Conservation (phyloP, 1,140 invertebrate genomes). For the Drosophila ananassae region DNA sequence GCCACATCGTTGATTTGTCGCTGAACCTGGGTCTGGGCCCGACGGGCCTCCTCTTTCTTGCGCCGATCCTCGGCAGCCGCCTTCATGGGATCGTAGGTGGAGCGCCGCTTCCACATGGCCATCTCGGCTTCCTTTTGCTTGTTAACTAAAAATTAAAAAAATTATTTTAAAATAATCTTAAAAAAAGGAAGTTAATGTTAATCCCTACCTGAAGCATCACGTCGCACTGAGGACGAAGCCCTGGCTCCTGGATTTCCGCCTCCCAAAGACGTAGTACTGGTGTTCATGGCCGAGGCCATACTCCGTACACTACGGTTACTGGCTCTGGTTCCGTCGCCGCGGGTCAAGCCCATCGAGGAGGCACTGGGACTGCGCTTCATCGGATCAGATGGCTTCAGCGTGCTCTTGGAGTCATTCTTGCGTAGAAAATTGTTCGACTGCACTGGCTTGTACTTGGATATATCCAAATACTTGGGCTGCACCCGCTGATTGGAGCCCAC, state of each 20-base stretch:
- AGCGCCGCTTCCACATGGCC: slow-evolving; percentile 95
- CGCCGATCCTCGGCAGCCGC: slow-evolving; percentile 91
- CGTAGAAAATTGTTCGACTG: slow-evolving; percentile 85
- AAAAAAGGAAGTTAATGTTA: not conserved
- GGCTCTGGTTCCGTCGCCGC: slow-evolving; percentile 65
- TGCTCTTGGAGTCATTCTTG: slow-evolving; percentile 86
- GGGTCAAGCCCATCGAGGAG: slow-evolving; percentile 73
- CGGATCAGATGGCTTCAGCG: slow-evolving; percentile 83
- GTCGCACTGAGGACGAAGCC: slow-evolving; percentile 67
- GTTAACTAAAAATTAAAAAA: slow-evolving; percentile 70
- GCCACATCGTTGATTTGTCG: slow-evolving; percentile 46
- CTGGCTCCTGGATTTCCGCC: slow-evolving; percentile 49
- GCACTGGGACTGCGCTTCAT: slow-evolving; percentile 83
- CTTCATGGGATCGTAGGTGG: slow-evolving; percentile 95
- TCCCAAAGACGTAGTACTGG: slow-evolving; percentile 67
- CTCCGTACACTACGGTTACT: slow-evolving; percentile 80
- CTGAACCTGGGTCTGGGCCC: slow-evolving; percentile 56
- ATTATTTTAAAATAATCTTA: not conserved
- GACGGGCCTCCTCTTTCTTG: slow-evolving; percentile 85
- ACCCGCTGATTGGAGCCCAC: slow-evolving; percentile 49
- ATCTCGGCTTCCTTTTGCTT: slow-evolving; percentile 92
- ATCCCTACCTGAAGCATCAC: slow-evolving; percentile 66
- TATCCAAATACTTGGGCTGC: slow-evolving; percentile 85
- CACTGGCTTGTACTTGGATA: slow-evolving; percentile 86
- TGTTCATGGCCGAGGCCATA: slow-evolving; percentile 67